These are phyloP conservation scores for Tragulus kanchil DNA, from an alignment of 2,113 vertebrate species.

Conservation along the genomic window DNA sequence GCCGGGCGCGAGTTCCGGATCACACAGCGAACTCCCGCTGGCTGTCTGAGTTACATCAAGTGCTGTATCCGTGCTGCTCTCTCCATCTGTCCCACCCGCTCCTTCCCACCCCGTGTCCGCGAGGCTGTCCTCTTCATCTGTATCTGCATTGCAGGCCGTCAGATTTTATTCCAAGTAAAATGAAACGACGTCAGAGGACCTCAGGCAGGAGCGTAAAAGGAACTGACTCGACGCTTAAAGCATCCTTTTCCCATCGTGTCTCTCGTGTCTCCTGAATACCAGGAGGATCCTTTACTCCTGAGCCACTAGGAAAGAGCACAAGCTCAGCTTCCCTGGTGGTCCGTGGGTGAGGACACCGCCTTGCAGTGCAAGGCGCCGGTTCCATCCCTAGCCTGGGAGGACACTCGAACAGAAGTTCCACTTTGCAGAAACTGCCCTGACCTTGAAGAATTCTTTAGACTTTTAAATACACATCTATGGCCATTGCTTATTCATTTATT, in stretches of 20 bases:
- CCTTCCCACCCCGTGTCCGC: background rate
- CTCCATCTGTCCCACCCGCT: background rate
- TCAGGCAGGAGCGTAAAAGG: background rate
- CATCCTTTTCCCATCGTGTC: background rate
- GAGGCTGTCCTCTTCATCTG: background rate
- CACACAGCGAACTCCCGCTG: background rate
- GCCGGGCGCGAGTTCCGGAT: background rate
- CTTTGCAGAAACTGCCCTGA: background rate
- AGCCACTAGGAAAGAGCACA: background rate
- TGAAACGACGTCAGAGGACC: background rate
- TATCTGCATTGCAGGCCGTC: background rate
- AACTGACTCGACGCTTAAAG: background rate
- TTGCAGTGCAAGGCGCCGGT: too few relatives aligned
- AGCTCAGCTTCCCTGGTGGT: too few relatives aligned
- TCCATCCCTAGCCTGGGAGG: too few relatives aligned
- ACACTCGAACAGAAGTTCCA: too few relatives aligned
- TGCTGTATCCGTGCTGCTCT: accelerated
- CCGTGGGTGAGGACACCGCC: too few relatives aligned
- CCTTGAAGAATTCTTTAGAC: background rate
- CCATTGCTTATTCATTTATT: background rate
- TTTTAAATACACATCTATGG: background rate
- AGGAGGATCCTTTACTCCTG: background rate
- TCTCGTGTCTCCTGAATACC: background rate
- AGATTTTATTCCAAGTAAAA: background rate
- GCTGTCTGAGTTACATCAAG: background rate